Evolutionary conservation across 2,797 vertebrate genomes (phyloP).

Genomic region (Dromococcyx pavoninus): DNA sequence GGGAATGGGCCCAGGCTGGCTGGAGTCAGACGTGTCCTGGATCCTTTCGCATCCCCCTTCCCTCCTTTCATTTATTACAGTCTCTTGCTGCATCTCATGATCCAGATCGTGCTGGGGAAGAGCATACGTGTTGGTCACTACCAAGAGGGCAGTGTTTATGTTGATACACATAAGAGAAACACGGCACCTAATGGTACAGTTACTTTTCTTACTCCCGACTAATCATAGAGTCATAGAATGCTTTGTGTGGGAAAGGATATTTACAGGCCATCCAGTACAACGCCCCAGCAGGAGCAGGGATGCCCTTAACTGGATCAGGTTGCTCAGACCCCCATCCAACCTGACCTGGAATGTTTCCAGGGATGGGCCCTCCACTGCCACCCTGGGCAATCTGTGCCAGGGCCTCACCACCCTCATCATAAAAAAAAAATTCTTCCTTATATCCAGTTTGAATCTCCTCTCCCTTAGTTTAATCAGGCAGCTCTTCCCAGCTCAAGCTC

Average conservation of each 20-base stretch:
- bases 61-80: neutral
- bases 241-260: no score
- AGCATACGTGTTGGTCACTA: accelerated
- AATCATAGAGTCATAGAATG: neutral
- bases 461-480: neutral
- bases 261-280: no score
- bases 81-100: neutral
- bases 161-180: neutral
- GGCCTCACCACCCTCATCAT: no score
- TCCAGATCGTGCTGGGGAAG: neutral
- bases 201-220: neutral
- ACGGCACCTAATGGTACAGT: neutral
- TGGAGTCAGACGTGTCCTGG: neutral
- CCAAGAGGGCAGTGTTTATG: neutral
- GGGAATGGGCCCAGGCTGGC: neutral
- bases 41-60: neutral
- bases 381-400: no score
- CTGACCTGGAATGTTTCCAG: no score
- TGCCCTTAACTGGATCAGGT: no score
- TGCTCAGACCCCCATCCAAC: no score
- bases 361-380: no score
- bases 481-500: neutral
- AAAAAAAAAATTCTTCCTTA: no score
- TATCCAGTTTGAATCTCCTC: no score
- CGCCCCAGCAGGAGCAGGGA: no score